phyloP scores from a whole-genome alignment of 1,140 invertebrate genomes.

The Drosophila pandora region DNA sequence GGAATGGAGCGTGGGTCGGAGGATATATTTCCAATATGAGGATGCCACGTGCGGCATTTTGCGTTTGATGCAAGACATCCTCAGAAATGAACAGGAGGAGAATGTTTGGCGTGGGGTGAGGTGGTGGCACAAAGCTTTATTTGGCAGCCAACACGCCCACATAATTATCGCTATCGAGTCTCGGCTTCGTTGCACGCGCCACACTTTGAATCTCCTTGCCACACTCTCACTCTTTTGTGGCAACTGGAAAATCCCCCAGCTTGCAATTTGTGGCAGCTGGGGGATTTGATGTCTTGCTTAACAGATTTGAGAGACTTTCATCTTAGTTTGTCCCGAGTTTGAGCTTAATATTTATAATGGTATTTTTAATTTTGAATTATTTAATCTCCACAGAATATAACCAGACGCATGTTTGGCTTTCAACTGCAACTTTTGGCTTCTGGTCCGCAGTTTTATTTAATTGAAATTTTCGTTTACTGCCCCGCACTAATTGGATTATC shows the following conservation, averaged over 20 bases:
- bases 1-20: slow-evolving; percentile 19
- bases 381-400: background rate
- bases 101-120: background rate
- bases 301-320: background rate
- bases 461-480: slow-evolving; percentile 61
- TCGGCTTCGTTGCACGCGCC: slow-evolving; percentile 47
- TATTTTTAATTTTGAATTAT: background rate
- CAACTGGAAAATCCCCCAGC: slow-evolving; percentile 9
- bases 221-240: slow-evolving; percentile 4
- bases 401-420: slow-evolving; percentile 12
- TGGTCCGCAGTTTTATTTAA: slow-evolving; percentile 50
- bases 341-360: background rate
- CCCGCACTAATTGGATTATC: slow-evolving; percentile 59
- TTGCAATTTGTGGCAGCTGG: slow-evolving; percentile 22
- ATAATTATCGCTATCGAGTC: slow-evolving; percentile 69
- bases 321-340: no score
- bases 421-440: slow-evolving; percentile 18
- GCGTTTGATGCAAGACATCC: slow-evolving; percentile 53
- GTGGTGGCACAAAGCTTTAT: slow-evolving; percentile 16
- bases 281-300: slow-evolving; percentile 23
- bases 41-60: slow-evolving; percentile 62
- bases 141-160: slow-evolving; percentile 65
- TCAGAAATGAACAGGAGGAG: background rate
- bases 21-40: slow-evolving; percentile 13
- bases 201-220: background rate